These are phyloP conservation scores for Alexandromys fortis DNA, from an alignment of 2,113 vertebrate species.

Conservation along the genomic window DNA sequence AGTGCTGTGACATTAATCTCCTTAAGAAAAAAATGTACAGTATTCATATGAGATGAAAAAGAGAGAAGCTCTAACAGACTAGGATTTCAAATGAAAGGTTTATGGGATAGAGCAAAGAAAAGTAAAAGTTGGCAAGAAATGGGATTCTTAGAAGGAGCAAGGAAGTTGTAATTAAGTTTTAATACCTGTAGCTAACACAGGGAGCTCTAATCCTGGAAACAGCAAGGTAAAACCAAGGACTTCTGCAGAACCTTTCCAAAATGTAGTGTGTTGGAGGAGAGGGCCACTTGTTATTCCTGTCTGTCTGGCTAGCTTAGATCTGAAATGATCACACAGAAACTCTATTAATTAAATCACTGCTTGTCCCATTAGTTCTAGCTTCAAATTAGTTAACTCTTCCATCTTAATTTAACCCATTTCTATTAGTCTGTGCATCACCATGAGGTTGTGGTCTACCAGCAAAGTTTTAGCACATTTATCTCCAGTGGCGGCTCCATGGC, in stretches of 20 bases:
- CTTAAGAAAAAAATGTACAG: background rate
- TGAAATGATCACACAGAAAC: too few relatives aligned
- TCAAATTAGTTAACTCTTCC: too few relatives aligned
- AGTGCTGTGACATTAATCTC: background rate
- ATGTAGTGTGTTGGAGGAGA: background rate
- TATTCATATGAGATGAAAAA: background rate
- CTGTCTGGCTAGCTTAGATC: too few relatives aligned
- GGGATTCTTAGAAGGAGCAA: background rate
- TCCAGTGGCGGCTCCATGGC: too few relatives aligned
- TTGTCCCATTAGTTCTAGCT: too few relatives aligned
- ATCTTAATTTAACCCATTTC: too few relatives aligned
- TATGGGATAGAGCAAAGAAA: background rate
- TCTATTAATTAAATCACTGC: too few relatives aligned
- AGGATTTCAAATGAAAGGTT: background rate
- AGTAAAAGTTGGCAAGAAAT: background rate
- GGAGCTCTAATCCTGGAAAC: background rate
- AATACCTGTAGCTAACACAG: background rate
- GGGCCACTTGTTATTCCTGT: too few relatives aligned
- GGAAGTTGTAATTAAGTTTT: background rate
- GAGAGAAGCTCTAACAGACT: background rate
- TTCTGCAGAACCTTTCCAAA: background rate
- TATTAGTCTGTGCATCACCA: too few relatives aligned
- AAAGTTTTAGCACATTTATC: too few relatives aligned
- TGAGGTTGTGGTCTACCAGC: too few relatives aligned
- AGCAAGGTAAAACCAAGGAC: background rate